phyloP scores from a whole-genome alignment of 2,797 vertebrate genomes.

The Lithobates pipiens region DNA sequence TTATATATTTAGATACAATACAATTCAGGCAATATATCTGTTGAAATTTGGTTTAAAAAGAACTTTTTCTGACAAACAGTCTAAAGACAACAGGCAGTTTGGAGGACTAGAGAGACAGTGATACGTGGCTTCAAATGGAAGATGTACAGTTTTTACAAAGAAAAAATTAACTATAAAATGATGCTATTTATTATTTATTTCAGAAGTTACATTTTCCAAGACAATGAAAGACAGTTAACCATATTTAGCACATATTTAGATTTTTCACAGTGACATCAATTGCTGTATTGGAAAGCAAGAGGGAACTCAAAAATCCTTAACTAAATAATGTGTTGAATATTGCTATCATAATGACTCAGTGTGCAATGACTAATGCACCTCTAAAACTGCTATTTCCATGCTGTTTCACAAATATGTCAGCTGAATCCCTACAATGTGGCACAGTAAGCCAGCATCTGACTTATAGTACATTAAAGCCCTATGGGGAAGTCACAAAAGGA shows the following conservation, averaged over 20 bases:
- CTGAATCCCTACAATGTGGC: slow-evolving; percentile 41
- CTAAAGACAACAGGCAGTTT: too few relatives aligned
- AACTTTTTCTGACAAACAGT: too few relatives aligned
- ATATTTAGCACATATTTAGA: not conserved
- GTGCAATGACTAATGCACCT: slow-evolving; percentile 36
- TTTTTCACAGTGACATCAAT: not conserved
- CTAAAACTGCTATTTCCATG: slow-evolving; percentile 41
- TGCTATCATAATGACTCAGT: slow-evolving; percentile 24
- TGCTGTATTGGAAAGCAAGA: not conserved
- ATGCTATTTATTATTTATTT: not conserved
- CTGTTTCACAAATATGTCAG: slow-evolving; percentile 52
- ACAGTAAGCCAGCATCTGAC: slow-evolving; percentile 34
- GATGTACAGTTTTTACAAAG: not conserved
- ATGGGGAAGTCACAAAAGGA: slow-evolving; percentile 44
- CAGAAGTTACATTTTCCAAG: not conserved
- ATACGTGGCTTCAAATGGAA: too few relatives aligned
- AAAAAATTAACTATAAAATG: not conserved
- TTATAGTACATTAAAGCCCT: slow-evolving; percentile 53
- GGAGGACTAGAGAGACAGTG: too few relatives aligned
- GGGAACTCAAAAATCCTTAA: slow-evolving; percentile 3
- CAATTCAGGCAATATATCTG: too few relatives aligned
- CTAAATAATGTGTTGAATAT: slow-evolving; percentile 30
- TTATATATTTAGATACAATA: too few relatives aligned
- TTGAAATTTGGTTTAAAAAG: too few relatives aligned
- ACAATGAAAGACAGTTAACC: not conserved